Evolutionary conservation across 2,113 vertebrate genomes (phyloP).

Genomic region (Elgaria multicarinata): DNA sequence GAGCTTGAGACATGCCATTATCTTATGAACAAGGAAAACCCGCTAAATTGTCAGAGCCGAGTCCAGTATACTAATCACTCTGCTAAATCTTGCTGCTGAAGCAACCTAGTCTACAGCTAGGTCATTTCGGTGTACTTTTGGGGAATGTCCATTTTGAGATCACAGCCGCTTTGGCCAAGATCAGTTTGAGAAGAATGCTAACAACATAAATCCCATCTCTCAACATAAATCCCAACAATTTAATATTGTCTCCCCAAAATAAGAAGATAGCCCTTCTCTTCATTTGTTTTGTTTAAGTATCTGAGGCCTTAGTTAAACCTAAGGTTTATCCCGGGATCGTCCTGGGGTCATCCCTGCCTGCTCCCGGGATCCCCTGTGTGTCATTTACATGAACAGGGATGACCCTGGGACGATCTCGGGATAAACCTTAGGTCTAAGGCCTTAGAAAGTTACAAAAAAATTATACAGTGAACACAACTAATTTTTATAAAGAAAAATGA

Average conservation of each 20-base stretch:
- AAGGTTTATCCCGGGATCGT: too few relatives aligned
- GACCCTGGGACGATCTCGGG: too few relatives aligned
- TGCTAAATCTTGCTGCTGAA: not conserved
- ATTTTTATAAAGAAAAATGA: not conserved
- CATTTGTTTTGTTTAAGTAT: not conserved
- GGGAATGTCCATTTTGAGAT: not conserved
- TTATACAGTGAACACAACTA: not conserved
- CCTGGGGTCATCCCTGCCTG: too few relatives aligned
- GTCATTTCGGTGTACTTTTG: not conserved
- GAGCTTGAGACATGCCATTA: too few relatives aligned
- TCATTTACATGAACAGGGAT: too few relatives aligned
- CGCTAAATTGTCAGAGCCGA: not conserved
- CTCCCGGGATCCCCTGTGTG: too few relatives aligned
- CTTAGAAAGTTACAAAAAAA: not conserved
- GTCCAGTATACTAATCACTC: not conserved
- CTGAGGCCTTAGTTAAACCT: too few relatives aligned
- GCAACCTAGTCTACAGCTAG: too few relatives aligned
- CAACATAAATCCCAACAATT: not conserved
- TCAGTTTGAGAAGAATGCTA: not conserved
- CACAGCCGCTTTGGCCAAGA: not conserved
- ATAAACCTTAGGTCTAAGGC: too few relatives aligned
- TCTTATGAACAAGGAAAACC: not conserved
- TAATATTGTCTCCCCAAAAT: not conserved
- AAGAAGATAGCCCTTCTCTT: not conserved
- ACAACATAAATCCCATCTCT: too few relatives aligned